phyloP scores from a whole-genome alignment of 2,797 vertebrate genomes.

The Amblyopsis hoosieri region DNA sequence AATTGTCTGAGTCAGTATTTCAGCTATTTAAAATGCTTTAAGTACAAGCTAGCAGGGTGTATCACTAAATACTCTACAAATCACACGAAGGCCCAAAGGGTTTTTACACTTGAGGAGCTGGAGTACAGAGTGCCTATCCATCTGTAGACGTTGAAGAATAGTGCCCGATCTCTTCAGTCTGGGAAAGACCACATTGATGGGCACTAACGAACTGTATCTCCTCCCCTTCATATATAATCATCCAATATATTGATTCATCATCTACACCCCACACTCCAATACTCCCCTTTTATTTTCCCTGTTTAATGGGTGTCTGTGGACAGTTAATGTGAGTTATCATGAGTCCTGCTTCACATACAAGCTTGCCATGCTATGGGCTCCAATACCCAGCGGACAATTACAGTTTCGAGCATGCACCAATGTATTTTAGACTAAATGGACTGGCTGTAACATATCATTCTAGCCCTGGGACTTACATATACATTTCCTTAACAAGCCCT shows the following conservation, averaged over 20 bases:
- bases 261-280: slow-evolving; percentile 42
- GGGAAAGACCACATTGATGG: slow-evolving; percentile 38
- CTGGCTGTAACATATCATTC: slow-evolving; percentile 66
- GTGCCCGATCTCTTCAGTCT: slow-evolving; percentile 24
- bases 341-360: slow-evolving; percentile 46
- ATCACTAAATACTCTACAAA: slow-evolving; percentile 8
- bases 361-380: slow-evolving; percentile 44
- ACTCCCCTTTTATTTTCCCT: slow-evolving; percentile 22
- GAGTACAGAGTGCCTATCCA: slow-evolving; percentile 21
- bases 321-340: slow-evolving; percentile 72
- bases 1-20: not conserved
- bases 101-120: slow-evolving; percentile 12
- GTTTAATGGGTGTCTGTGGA: slow-evolving; percentile 64
- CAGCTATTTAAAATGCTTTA: not conserved
- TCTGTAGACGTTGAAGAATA: slow-evolving; percentile 29
- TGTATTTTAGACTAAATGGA: slow-evolving; percentile 78
- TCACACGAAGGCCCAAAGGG: not conserved
- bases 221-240: slow-evolving; percentile 55
- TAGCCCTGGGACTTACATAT: slow-evolving; percentile 67
- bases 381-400: slow-evolving; percentile 69
- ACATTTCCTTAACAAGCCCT: slow-evolving; percentile 78
- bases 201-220: slow-evolving; percentile 48
- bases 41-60: slow-evolving; percentile 17
- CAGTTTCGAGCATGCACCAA: slow-evolving; percentile 61
- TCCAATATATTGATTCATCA: slow-evolving; percentile 71